A percentile compares a stretch with the other conserved stretches of the same genome.
Conservation (phyloP, 1,140 invertebrate genomes). For the Maniola jurtina region DNA sequence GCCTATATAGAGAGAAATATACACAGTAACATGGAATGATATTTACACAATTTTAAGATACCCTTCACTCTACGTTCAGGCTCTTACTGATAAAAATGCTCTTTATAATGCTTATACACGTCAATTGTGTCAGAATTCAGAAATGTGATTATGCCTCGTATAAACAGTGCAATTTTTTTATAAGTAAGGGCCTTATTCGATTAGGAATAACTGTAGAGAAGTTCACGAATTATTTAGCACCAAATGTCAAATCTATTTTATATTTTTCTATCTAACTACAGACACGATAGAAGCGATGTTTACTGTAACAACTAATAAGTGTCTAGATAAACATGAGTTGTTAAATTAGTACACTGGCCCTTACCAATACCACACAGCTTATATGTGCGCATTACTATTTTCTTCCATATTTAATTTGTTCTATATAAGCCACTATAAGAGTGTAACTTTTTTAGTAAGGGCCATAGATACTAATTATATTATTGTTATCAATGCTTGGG, state of each 20-base stretch:
- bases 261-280: conserved; percentile 63
- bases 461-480: too few species aligned
- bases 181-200: background rate
- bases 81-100: too few species aligned
- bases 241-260: conserved; percentile 66
- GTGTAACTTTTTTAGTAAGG: background rate
- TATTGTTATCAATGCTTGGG: too few species aligned
- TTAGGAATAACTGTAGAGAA: background rate
- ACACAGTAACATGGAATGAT: conserved; percentile 7
- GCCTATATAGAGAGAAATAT: conserved; percentile 1
- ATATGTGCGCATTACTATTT: too few species aligned
- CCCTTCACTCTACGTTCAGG: background rate
- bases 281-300: conserved; percentile 40
- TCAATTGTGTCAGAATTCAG: too few species aligned
- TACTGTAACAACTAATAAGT: conserved; percentile 33
- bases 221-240: conserved; percentile 52
- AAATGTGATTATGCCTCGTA: too few species aligned
- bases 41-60: conserved; percentile 11
- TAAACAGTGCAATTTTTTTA: too few species aligned
- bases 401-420: too few species aligned
- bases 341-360: background rate
- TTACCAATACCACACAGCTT: too few species aligned
- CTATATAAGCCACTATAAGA: too few species aligned
- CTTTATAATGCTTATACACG: too few species aligned
- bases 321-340: conserved; percentile 33